phyloP scores from a whole-genome alignment of 2,888 invertebrate species.

The Amblyteles armatorius region DNA sequence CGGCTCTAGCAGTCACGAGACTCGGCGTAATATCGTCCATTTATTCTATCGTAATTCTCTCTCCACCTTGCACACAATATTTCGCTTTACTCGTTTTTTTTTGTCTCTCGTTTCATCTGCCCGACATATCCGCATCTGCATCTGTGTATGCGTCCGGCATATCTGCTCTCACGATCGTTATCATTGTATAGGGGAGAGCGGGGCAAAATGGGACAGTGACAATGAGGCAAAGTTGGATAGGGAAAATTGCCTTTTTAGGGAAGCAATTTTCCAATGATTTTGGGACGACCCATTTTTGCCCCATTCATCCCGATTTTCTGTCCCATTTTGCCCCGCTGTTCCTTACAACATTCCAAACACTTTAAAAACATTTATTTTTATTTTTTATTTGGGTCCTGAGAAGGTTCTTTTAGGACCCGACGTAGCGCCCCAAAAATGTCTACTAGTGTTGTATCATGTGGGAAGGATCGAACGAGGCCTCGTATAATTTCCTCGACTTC shows the following conservation, averaged over 20 bases:
- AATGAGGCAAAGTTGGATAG: no score
- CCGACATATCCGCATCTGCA: no score
- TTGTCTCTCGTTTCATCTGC: neutral
- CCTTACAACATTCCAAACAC: neutral
- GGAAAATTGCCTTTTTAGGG: no score
- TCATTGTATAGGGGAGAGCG: no score
- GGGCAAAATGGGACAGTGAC: no score
- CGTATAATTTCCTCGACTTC: conserved; percentile 62
- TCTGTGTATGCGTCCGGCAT: no score
- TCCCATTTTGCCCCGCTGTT: neutral
- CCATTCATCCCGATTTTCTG: no score
- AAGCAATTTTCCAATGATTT: no score
- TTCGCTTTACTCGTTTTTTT: conserved; percentile 21
- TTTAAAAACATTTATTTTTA: neutral
- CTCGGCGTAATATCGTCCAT: conserved; percentile 67
- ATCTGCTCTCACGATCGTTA: no score
- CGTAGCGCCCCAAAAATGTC: no score
- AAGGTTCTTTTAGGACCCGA: neutral
- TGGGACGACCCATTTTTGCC: no score
- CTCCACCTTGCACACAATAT: conserved; percentile 47
- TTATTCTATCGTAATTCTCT: conserved; percentile 71
- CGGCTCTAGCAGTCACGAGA: conserved; percentile 37
- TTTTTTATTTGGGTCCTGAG: neutral
- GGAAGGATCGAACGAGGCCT: conserved; percentile 16
- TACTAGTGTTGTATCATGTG: neutral